A percentile compares a stretch with the other conserved stretches of the same genome.
phyloP scores from a whole-genome alignment of 2,113 vertebrate species.

The Elachura formosa region DNA sequence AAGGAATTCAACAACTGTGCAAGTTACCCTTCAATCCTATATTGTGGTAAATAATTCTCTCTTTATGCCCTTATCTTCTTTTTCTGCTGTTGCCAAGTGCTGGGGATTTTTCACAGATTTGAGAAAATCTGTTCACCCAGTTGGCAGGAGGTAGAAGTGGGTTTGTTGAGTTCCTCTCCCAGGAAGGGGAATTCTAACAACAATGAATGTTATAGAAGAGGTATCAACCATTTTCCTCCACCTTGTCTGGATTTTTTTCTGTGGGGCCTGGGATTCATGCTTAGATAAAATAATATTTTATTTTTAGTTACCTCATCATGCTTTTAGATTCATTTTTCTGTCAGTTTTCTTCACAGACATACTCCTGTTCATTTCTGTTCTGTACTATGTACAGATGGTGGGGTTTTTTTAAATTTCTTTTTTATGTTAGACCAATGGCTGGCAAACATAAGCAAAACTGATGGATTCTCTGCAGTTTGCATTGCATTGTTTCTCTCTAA shows the following conservation, averaged over 20 bases:
- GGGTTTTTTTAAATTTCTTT: not conserved
- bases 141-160: not conserved
- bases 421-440: not conserved
- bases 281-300: not conserved
- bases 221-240: not conserved
- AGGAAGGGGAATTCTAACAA: not conserved
- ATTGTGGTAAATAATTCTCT: fast-evolving
- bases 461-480: not conserved
- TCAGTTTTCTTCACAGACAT: not conserved
- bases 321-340: not conserved
- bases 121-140: not conserved
- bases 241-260: not conserved
- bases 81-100: not conserved
- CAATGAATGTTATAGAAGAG: not conserved
- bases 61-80: not conserved
- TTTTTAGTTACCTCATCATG: not conserved
- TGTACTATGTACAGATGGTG: not conserved
- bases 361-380: not conserved
- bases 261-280: not conserved
- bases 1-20: not conserved
- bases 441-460: not conserved
- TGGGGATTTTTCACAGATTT: not conserved
- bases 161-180: not conserved
- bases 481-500: not conserved
- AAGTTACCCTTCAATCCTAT: not conserved